A percentile compares a stretch with the other conserved stretches of the same genome.
These are phyloP conservation scores for Lepidocolaptes lacrymiger DNA, from an alignment of 2,797 vertebrate genomes.

Conservation along the genomic window DNA sequence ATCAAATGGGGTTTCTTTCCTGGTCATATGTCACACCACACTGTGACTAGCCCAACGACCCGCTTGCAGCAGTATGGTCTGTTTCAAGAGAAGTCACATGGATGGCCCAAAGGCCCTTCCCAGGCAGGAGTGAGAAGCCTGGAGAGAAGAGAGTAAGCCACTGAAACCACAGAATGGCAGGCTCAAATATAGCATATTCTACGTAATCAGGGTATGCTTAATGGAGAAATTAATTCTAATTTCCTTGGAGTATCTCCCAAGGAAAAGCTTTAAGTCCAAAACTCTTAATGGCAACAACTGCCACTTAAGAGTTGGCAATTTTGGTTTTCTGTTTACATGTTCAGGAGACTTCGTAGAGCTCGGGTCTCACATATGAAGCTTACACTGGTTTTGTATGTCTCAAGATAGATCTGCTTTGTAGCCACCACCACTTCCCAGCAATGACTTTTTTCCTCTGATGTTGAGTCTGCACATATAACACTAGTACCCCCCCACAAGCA, in stretches of 20 bases:
- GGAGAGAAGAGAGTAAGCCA: neutral
- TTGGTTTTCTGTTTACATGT: neutral
- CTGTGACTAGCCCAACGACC: constrained; percentile 53
- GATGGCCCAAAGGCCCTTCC: constrained; percentile 28
- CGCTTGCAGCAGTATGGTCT: neutral
- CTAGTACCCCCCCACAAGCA: neutral
- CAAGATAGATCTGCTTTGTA: neutral
- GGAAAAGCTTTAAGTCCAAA: neutral
- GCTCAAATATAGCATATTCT: neutral
- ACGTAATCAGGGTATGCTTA: neutral
- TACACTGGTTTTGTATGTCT: neutral
- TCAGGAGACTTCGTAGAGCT: neutral
- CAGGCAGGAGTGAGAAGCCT: constrained; percentile 30
- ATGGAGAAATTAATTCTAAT: neutral
- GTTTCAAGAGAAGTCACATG: constrained; percentile 65
- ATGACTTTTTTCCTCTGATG: neutral
- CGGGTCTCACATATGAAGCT: neutral
- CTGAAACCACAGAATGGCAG: neutral
- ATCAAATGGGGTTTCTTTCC: constrained; percentile 69
- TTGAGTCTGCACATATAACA: neutral
- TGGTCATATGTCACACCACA: constrained; percentile 62
- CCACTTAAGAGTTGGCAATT: neutral
- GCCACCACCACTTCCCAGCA: neutral
- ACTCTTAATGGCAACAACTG: neutral
- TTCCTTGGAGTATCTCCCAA: neutral